Evolutionary conservation across 2,888 invertebrate genomes (phyloP).

Genomic region (Drosophila merina): DNA sequence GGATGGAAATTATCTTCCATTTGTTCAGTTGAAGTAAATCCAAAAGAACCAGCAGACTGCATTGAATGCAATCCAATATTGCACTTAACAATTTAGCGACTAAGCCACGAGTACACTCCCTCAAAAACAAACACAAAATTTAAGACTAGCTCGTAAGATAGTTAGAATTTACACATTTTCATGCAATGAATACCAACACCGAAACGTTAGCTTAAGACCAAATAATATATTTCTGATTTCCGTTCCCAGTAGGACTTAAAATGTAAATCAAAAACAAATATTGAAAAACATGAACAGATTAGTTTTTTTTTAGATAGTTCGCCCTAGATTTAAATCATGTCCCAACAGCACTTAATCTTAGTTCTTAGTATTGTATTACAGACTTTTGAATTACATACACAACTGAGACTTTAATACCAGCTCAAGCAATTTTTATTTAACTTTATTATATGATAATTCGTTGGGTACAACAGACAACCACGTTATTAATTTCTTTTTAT

Average conservation of each 20-base stretch:
- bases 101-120: slow-evolving; percentile 41
- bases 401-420: slow-evolving; percentile 11
- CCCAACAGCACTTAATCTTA: slow-evolving; percentile 18
- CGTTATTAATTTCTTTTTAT: slow-evolving; percentile 31
- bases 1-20: slow-evolving; percentile 52
- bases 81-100: slow-evolving; percentile 31
- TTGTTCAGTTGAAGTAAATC: slow-evolving; percentile 36
- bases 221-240: slow-evolving; percentile 9
- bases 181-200: slow-evolving; percentile 36
- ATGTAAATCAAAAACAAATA: slow-evolving; percentile 3
- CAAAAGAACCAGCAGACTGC: slow-evolving; percentile 41
- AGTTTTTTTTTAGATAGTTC: slow-evolving; percentile 14
- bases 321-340: slow-evolving; percentile 12
- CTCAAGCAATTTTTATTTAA: slow-evolving; percentile 34
- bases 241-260: slow-evolving; percentile 18
- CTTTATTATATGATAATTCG: neutral
- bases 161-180: slow-evolving; percentile 34
- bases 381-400: neutral
- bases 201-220: slow-evolving; percentile 25
- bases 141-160: slow-evolving; percentile 34
- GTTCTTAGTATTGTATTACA: neutral
- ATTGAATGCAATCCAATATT: slow-evolving; percentile 44
- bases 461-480: slow-evolving; percentile 18
- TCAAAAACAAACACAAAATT: slow-evolving; percentile 14
- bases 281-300: slow-evolving; percentile 16